Evolutionary conservation across 1,140 invertebrate species (phyloP), one percentile per base, ranked within the genome.

Genomic region (Ectropis grisescens): DNA sequence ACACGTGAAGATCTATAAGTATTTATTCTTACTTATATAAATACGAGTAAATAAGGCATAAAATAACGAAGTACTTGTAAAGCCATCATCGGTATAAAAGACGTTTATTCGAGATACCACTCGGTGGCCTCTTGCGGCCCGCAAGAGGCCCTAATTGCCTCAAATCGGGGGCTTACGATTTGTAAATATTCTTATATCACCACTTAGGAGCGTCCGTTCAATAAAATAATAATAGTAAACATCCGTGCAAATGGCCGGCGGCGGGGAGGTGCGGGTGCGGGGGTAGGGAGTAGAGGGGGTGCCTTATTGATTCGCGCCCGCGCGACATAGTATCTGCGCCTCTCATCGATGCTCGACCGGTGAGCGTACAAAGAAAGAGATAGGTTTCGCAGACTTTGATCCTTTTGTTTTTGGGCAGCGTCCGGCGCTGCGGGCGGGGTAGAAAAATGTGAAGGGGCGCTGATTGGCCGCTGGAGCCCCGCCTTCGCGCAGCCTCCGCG

Each of bases 141-240:
- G 16, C 16, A 19, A 19, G 16, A 37, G 36, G 15, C 16, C 28
- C 39, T 52, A 54, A 54, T 58, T 55, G 54, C 35, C 37, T 35
- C 45, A 40, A 49, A 51, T 54, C 47, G 47, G 37, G 47, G 34
- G 42, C 51, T 54, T 49, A 50, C 44, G 52, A 65, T 65, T 60
- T 58, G 58, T 69, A 69, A 70, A 74, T 54, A 55, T 69, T 65
- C 68, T 62, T 70, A 70, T 67, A 66, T 68, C 61, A 55, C 47
- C 62, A 71, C 64, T 74, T 74, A 64, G 45, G 47, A 61, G 55
- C 61, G 62, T 69, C 68, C 68, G 75, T 81, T 81, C 72, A 78
- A 78, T 81, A 81, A 78, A 81, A 78, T 81, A 78, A 81, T 81
- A 78, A 74, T 78, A 80, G 71, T 75, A 80, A 75, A 75, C 70